Evolutionary conservation across 2,888 invertebrate species (phyloP), one percentile per base, ranked within the genome.

Genomic region (Coleophora flavipennella): DNA sequence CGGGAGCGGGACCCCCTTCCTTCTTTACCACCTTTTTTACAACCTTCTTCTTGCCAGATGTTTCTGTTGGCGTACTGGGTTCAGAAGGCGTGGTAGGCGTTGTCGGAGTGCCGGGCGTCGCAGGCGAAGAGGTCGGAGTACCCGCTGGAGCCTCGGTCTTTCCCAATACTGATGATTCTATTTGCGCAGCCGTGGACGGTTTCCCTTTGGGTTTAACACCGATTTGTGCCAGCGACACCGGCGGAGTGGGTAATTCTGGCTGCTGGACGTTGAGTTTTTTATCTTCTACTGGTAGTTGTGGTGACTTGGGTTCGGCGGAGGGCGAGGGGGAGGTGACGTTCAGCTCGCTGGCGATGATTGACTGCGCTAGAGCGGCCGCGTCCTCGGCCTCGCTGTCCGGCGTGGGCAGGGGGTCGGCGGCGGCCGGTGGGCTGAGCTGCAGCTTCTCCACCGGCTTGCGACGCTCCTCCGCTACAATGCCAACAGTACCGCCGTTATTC

Each of bases 11-110:
- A 43, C 58, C 70, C 48, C 57, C 74, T 59, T 67, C 83, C 49
- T 87, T 88, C 57, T 88, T 87, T 20, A 79, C 74, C 37, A 77
- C 74, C 52, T 87, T 88, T 50, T 86, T 87, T 6, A 79, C 67
- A 31, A 75, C 43, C 47, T 80, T 81, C 48, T 80, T 78, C 53
- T 80, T 78, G 52, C 76, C 78, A 31, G 78, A 73, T 11, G 66
- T 57, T 31, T 75, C 75, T 27, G 51, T 44, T 9, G 53, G 43
- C 8, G 53, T 45, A 33, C 49, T 51, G 2, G 53, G 44, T 25
- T 28, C 29, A 13, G 52, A 32, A 8, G 56, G 44, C 20, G 56
- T 43, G 4, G 53, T 46, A 4, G 49, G 36, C 11, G 53, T 41
- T 31, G 48, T 44, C 25, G 53, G 40, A 31, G 36, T 13, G 10